Evolutionary conservation across 2,113 vertebrate species (phyloP).

Genomic region (Bagarius yarrelli): DNA sequence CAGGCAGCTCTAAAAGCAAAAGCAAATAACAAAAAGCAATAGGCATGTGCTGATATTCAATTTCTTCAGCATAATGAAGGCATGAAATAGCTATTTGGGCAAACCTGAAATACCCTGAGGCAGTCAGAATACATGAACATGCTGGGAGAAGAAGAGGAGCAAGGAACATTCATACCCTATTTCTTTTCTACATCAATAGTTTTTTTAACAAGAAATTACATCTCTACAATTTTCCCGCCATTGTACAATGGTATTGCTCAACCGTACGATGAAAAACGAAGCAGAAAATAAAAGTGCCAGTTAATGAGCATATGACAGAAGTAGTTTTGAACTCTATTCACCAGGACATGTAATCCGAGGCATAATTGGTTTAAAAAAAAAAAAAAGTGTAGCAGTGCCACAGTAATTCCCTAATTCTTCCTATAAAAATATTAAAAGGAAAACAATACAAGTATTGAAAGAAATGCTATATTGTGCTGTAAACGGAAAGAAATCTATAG

Average conservation of each 20-base stretch:
- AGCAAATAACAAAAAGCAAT: not conserved
- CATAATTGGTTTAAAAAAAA: no score
- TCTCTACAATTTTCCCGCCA: not conserved
- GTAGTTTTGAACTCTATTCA: not conserved
- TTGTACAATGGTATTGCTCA: not conserved
- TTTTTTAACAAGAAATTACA: not conserved
- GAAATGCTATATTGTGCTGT: not conserved
- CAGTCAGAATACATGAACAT: not conserved
- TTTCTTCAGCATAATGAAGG: not conserved
- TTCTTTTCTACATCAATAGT: not conserved
- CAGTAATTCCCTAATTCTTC: not conserved
- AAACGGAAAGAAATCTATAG: no score
- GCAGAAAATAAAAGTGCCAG: not conserved
- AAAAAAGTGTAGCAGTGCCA: not conserved
- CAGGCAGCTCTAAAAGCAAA: constrained; percentile 17
- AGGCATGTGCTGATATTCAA: not conserved
- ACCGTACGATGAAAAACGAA: not conserved
- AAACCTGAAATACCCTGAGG: not conserved
- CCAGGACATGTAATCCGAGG: no score
- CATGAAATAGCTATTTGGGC: not conserved
- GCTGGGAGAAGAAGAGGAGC: not conserved
- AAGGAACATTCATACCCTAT: not conserved
- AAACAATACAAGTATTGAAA: not conserved
- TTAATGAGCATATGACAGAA: not conserved
- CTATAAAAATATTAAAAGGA: not conserved